Evolutionary conservation across 2,113 vertebrate genomes (phyloP), one percentile per base, ranked within the genome.

Genomic region (Prinia subflava): DNA sequence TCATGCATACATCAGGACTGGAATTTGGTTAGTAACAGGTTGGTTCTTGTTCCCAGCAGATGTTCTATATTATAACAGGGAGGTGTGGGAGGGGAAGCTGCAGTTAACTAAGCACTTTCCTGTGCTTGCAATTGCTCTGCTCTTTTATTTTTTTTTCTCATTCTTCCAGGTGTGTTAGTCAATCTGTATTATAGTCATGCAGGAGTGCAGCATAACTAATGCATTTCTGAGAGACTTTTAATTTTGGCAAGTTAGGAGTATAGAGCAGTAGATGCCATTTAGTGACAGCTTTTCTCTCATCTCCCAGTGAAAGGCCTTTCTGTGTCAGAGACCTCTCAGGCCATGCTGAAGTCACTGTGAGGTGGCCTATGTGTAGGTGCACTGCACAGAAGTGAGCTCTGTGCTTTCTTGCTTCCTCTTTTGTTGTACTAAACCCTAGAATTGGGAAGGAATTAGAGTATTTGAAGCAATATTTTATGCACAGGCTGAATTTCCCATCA

Each of bases 31-130:
- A 60, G 60, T 44, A 82, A n/a, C 77, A 76, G 22, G 74, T 87
- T 91, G 92, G 74, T 35, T 89, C 69, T 96, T 95, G 83, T 62
- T 91, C 37, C 3, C 17, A 73, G 70, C 57, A 94, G 74, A 64
- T 90, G 49, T 25, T 71, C 53, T 65, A 3, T 44, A 30, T 44
- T 68, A 35, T 11, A 65, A 10, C 28, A 62, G 21, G 49, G 50
- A 77, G 42, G 82, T 78, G 50, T 42, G 46, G 57, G 49, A 52
- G 50, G 60, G 16, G 37, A 67, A 52, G 24, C 5, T 20, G 35
- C 64, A 52, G 65, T 71, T 75, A 82, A 75, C 7, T 30, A 75
- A 87, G 35, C 42, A 39, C 13, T 78, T n/a, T 74, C 13, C n/a
- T 53, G 6, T 73, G 52, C 31, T n/a, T 89, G 41, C 22, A 67